Conservation (phyloP, 2,888 invertebrate genomes). For the Pyrrhosoma nymphula region DNA sequence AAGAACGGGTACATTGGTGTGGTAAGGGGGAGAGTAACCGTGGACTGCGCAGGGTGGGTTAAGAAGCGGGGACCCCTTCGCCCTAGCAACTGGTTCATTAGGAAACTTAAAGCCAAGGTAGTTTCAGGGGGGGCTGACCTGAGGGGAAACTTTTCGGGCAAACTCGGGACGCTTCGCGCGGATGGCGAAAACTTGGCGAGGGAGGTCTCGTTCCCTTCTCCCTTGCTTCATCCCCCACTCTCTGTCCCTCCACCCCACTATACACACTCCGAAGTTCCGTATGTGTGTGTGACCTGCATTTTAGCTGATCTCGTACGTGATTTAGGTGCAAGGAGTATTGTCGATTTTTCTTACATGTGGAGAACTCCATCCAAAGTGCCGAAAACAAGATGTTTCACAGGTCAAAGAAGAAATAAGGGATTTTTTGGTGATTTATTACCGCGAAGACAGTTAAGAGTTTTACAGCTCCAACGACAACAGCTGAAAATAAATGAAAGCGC, state of each 20-base stretch:
- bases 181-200: not conserved
- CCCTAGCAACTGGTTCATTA: conserved; percentile 52
- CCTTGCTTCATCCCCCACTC: not conserved
- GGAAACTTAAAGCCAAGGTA: conserved; percentile 61
- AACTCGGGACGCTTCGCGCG: not conserved
- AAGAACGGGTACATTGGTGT: no score
- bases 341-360: not conserved
- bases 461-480: no score
- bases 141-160: conserved; percentile 13
- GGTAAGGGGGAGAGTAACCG: not conserved
- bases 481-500: no score
- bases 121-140: not conserved
- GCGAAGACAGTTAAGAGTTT: no score
- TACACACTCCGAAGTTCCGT: not conserved
- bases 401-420: no score
- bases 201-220: not conserved
- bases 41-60: not conserved
- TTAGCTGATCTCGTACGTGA: not conserved
- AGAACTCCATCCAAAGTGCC: not conserved
- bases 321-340: not conserved
- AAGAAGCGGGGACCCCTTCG: not conserved
- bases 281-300: not conserved
- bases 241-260: not conserved
- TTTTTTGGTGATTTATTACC: no score
- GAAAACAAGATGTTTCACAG: not conserved